phyloP scores from a whole-genome alignment of 30 jellyfish, hydroid and myxozoan species.

The Mastigias papua region DNA sequence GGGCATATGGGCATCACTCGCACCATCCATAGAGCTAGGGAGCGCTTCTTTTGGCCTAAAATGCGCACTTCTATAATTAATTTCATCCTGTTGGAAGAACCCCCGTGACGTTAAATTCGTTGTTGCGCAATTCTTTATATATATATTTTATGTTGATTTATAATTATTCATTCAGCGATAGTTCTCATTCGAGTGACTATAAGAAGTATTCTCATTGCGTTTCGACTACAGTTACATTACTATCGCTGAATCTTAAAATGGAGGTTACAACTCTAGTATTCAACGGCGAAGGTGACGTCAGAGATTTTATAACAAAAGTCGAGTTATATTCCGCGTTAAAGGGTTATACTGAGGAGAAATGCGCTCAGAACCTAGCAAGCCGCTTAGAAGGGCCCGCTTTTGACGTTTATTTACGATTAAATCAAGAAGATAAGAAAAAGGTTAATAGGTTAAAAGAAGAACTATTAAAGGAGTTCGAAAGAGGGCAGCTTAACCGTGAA shows the following conservation, averaged over 20 bases:
- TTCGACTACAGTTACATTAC: conserved; percentile 1
- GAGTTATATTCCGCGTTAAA: not conserved
- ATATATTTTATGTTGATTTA: no score
- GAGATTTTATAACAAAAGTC: not conserved
- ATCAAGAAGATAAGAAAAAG: not conserved
- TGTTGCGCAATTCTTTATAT: no score
- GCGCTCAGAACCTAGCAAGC: conserved; percentile 14
- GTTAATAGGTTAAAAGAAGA: not conserved
- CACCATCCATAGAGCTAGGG: conserved; percentile 49
- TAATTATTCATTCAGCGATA: not conserved
- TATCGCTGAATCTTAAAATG: conserved; percentile 1
- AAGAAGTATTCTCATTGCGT: not conserved
- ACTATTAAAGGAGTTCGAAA: conserved; percentile 2
- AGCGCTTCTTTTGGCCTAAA: conserved; percentile 64
- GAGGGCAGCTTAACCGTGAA: not conserved
- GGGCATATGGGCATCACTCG: conserved; percentile 64
- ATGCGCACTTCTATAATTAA: conserved; percentile 40
- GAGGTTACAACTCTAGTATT: not conserved
- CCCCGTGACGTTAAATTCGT: no score
- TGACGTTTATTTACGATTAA: conserved; percentile 4
- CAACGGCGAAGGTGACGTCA: not conserved
- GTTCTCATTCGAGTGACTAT: not conserved
- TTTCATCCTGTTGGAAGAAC: no score
- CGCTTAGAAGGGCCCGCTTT: conserved; percentile 32
- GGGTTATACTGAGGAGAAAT: not conserved